These are phyloP conservation scores for Silurus asotus DNA, from an alignment of 2,113 vertebrate genomes.

Conservation along the genomic window DNA sequence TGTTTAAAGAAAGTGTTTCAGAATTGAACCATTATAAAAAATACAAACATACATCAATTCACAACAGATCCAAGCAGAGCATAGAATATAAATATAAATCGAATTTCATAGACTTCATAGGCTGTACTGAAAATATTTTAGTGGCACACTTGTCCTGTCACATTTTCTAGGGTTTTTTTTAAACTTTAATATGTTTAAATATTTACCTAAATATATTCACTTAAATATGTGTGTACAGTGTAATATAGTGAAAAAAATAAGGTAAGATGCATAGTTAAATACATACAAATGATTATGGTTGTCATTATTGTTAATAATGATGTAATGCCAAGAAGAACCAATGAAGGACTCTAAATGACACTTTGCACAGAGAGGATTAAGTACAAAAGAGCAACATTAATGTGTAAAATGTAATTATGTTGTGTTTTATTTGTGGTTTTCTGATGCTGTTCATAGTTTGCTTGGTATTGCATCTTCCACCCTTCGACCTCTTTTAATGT, in stretches of 20 bases:
- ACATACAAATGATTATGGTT: background rate
- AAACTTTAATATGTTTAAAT: background rate
- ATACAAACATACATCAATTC: background rate
- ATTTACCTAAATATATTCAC: background rate
- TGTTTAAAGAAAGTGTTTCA: conserved; percentile 29
- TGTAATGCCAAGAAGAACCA: background rate
- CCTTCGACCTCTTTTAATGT: background rate
- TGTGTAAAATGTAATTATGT: background rate
- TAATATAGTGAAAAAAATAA: too few relatives aligned
- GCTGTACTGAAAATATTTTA: background rate
- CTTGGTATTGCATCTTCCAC: conserved; percentile 27
- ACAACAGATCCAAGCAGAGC: background rate
- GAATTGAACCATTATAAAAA: background rate
- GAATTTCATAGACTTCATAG: background rate
- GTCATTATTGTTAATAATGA: background rate
- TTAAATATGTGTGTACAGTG: background rate
- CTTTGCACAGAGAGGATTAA: background rate
- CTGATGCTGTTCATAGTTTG: conserved; percentile 26
- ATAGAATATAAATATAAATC: background rate
- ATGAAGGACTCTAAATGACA: background rate
- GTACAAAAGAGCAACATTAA: conserved; percentile 2
- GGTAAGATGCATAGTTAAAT: background rate
- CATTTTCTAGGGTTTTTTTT: background rate
- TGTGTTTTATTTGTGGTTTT: conserved; percentile 9
- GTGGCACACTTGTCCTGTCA: background rate